Evolutionary conservation across 2,113 vertebrate species (phyloP).

Genomic region (Indri indri): DNA sequence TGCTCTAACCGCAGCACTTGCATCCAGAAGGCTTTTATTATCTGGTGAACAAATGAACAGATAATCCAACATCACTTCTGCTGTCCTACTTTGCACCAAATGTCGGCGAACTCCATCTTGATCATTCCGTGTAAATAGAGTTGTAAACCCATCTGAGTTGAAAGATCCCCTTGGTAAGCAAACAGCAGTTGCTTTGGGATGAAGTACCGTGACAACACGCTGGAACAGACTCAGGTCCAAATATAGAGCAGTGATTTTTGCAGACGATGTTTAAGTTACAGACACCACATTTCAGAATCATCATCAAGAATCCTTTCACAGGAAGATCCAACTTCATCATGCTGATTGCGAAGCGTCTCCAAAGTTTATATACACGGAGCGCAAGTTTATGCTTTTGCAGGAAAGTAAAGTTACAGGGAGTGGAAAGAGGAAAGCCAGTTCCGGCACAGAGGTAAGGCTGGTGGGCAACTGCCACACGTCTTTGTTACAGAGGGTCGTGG

Average conservation of each 20-base stretch:
- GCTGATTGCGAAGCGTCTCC: background rate
- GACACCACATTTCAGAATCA: background rate
- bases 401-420: background rate
- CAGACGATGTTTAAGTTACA: background rate
- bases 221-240: background rate
- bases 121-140: background rate
- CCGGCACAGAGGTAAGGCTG: background rate
- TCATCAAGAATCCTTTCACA: background rate
- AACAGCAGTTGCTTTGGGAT: background rate
- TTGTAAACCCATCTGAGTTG: background rate
- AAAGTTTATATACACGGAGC: background rate
- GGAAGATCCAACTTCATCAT: background rate
- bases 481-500: accelerated
- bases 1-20: background rate
- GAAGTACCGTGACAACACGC: accelerated
- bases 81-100: background rate
- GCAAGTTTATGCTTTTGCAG: background rate
- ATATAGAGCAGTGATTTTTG: background rate
- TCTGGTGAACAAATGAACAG: background rate
- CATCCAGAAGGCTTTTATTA: background rate
- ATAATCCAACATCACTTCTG: background rate
- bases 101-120: background rate
- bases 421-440: background rate
- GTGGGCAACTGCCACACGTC: accelerated
- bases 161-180: background rate